phyloP scores from a whole-genome alignment of 1,140 invertebrate genomes.

The Hyles euphorbiae region DNA sequence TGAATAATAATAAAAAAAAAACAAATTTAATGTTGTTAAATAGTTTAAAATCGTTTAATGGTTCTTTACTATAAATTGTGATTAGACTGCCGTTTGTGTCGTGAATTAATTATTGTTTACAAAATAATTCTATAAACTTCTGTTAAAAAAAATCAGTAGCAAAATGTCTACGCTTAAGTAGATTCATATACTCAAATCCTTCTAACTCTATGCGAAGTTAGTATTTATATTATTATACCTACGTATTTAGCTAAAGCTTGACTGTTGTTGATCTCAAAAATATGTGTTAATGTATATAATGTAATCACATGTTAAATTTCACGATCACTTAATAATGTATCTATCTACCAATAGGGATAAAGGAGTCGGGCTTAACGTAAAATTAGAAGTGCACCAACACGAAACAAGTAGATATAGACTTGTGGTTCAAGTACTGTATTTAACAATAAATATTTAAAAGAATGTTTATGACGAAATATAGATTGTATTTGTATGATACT shows the following conservation, averaged over 20 bases:
- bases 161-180: too few relatives aligned
- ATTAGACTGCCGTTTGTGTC: conserved; percentile 26
- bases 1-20: conserved; percentile 24
- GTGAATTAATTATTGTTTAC: conserved; percentile 20
- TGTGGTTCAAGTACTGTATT: conserved; percentile 57
- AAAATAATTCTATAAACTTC: neutral
- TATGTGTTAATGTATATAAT: conserved; percentile 71
- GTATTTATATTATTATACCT: conserved; percentile 32
- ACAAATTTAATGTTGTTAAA: conserved; percentile 30
- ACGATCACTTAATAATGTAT: conserved; percentile 46
- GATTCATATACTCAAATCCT: conserved; percentile 3
- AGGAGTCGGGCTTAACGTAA: conserved; percentile 50
- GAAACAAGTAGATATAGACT: conserved; percentile 56
- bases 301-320: conserved; percentile 72
- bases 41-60: conserved; percentile 28
- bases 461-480: conserved; percentile 16
- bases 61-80: conserved; percentile 22
- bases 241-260: conserved; percentile 61
- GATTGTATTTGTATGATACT: conserved; percentile 10
- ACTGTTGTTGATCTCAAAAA: conserved; percentile 71
- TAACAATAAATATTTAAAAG: conserved; percentile 46
- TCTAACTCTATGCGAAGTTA: conserved; percentile 11
- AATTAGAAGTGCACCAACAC: conserved; percentile 66
- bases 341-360: conserved; percentile 43
- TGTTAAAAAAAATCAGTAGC: too few relatives aligned